Evolutionary conservation across 2,888 invertebrate species (phyloP), one percentile per base, ranked within the genome.

Genomic region (Sarcophaga rosellei): DNA sequence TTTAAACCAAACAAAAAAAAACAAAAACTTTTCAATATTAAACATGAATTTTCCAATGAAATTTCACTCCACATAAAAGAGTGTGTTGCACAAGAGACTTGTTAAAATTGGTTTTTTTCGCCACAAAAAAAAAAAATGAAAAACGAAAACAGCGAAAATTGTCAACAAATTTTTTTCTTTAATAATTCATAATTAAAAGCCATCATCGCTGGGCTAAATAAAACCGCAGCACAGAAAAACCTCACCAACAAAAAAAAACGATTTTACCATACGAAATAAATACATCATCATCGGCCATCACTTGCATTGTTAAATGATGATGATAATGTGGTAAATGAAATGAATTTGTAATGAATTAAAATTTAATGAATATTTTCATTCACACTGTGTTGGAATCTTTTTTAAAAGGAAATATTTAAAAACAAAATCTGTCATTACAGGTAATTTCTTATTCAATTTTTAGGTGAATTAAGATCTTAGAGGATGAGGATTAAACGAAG

Each of bases 181-280:
- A 88, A 90, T 90, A 90, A 88, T 90, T 90, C 88, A 90, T 89
- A 89, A 89, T 90, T 89, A 89, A 90, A 89, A 90, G 89, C 77
- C 81, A 85, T 69, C 77, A 85, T 85, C 89, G 88, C 85, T 88
- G 45, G 79, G 69, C 57, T 65, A 80, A 76, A 72, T 80, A 59
- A 79, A 90, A 88, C 89, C 88, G 83, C 89, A 88, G 35, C 8
- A 35, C 35, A 35, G 35, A 35, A 35, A 35, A 35, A 8, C 35
- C 35, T 4, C 0, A 25, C 35, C 35, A 35, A 35, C 8, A 35
- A 35, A 87, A 74, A 73, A 53, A 53, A 53, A 62, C 57, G 59
- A 69, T 75, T 81, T 76, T 53, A 35, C 68, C 4, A 47, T 35
- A 57, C 35, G 53, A 75, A 68, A 70, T 2, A 45, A 35, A 35